Percentiles rank a stretch among this genome's conserved stretches.
These are phyloP conservation scores for Thomomys bottae DNA, from an alignment of 2,113 vertebrate species.

Conservation along the genomic window DNA sequence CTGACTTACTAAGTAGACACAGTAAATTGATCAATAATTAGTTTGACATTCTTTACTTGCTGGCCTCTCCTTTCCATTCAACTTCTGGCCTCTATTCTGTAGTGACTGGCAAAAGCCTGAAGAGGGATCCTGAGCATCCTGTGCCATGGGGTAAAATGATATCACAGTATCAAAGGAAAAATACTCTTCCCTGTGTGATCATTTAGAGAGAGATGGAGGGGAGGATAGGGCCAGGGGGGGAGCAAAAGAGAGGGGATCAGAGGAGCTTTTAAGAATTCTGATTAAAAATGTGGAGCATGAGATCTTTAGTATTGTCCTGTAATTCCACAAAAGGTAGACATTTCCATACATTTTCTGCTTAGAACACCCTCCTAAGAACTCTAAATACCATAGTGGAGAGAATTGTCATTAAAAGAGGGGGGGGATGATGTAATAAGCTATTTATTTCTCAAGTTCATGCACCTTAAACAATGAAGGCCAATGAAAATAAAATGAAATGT, in stretches of 20 bases:
- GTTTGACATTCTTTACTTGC: conserved; percentile 61
- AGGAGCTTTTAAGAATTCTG: background rate
- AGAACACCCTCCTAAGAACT: background rate
- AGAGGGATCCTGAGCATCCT: conserved; percentile 10
- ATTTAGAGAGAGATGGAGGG: background rate
- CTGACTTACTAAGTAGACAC: conserved; percentile 78
- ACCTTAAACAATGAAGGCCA: background rate
- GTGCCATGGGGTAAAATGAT: conserved; percentile 24
- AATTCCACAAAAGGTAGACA: background rate
- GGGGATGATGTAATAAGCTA: background rate
- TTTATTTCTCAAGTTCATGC: background rate
- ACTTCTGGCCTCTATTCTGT: conserved; percentile 53
- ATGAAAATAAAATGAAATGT: background rate
- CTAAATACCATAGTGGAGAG: background rate
- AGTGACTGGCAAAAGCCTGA: conserved; percentile 55
- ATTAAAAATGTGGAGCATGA: background rate
- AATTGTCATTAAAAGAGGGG: background rate
- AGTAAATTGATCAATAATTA: conserved; percentile 79
- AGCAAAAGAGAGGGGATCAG: background rate
- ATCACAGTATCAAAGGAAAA: conserved; percentile 60
- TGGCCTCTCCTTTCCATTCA: conserved; percentile 43
- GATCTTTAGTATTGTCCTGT: background rate
- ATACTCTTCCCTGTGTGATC: background rate
- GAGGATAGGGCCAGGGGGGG: too few species aligned
- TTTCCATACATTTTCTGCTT: background rate